Evolutionary conservation across 2,113 vertebrate species (phyloP).

Genomic region (Typhlomys cinereus): DNA sequence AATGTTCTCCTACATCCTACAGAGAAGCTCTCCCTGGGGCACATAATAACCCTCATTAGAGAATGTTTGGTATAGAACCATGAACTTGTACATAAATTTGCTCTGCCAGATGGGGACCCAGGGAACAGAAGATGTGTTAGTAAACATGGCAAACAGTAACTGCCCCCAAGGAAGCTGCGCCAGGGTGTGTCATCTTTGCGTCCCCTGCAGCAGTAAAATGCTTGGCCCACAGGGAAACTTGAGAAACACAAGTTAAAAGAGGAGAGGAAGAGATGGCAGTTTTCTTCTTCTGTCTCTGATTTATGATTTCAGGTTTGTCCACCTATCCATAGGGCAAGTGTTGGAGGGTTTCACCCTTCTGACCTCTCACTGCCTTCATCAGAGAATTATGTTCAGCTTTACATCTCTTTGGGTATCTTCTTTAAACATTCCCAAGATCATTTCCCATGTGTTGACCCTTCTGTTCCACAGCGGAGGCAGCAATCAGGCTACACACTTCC

Average conservation of each 20-base stretch:
- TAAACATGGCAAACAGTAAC: not conserved
- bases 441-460: not conserved
- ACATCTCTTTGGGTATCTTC: not conserved
- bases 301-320: not conserved
- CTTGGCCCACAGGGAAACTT: not conserved
- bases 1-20: constrained; percentile 18
- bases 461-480: not conserved
- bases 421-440: not conserved
- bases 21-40: constrained; percentile 22
- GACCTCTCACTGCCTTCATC: not conserved
- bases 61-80: not conserved
- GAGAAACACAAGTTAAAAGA: constrained; percentile 29
- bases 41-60: constrained; percentile 11
- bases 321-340: not conserved
- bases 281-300: not conserved
- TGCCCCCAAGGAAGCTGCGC: constrained; percentile 26
- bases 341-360: not conserved
- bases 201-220: not conserved
- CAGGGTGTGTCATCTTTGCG: constrained; percentile 29
- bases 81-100: not conserved
- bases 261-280: not conserved
- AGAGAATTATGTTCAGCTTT: not conserved
- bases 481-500: not conserved
- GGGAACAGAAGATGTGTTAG: not conserved
- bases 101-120: not conserved